These are phyloP conservation scores for Neofelis nebulosa DNA, from an alignment of 2,113 vertebrate genomes.

Conservation along the genomic window DNA sequence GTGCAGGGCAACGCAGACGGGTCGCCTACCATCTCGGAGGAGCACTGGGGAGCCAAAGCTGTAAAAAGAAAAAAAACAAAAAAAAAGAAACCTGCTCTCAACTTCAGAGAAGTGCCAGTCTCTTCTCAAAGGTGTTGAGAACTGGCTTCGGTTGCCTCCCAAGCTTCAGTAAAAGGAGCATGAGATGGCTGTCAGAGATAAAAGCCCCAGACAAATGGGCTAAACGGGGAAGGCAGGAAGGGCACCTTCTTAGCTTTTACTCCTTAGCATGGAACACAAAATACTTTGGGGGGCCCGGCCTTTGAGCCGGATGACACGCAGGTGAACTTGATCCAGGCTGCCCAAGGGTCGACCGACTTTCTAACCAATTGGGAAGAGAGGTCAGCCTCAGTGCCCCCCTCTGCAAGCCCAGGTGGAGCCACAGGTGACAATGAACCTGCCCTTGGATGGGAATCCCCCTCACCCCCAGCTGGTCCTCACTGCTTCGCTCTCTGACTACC, in stretches of 20 bases:
- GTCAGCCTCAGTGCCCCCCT: neutral
- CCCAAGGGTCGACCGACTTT: neutral
- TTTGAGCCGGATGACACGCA: neutral
- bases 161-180: neutral
- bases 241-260: neutral
- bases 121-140: neutral
- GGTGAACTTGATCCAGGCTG: neutral
- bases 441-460: neutral
- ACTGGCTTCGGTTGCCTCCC: neutral
- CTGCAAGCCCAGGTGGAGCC: fast-evolving
- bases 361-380: neutral
- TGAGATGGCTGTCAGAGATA: slow-evolving; percentile 4
- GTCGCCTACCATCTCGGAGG: fast-evolving
- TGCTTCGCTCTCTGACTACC: neutral
- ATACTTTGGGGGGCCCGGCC: neutral
- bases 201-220: neutral
- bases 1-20: fast-evolving
- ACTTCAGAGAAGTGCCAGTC: neutral
- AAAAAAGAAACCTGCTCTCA: neutral
- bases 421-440: neutral
- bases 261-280: neutral
- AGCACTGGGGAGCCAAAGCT: neutral
- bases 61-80: neutral
- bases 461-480: fast-evolving
- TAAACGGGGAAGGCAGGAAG: neutral